Base-by-base conservation (phyloP, 92 coral and sea anemone genomes). In the Bergia sp. region DNA sequence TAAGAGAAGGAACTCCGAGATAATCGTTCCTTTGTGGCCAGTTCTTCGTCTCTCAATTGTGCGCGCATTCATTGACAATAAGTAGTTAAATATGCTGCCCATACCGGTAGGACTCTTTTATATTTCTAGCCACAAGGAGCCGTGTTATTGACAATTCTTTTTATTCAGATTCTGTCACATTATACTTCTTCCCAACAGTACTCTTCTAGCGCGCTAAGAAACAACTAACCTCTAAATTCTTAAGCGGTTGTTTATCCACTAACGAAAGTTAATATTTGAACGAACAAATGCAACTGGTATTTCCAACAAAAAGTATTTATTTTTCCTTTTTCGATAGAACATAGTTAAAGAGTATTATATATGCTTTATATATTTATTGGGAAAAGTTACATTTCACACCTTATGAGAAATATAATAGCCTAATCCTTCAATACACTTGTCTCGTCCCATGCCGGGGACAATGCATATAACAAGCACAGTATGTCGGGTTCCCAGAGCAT, bases 381-480 rank as follows among this genome's bases (percentile, higher is more conserved):
- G 4, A 84, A 84, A 84, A 73, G 87, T 84, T 84, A 84, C 87
- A 84, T 43, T 84, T 84, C 87, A 44, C 79, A 84, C 87, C 64
- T 84, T 41, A 47, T 44, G 67, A 84, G 77, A 84, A 72, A 84
- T 3, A 84, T 71, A 84, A 84, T 84, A 71, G 79, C 3, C 16
- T 44, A 37, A 44, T 84, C 29, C 42, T 40, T 47, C 11, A 23
- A 69, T 42, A 82, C 87, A 84, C 8, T 84, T 73, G 87, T 71
- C 66, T 69, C 37, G 77, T 84, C 87, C 57, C 87, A 84, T 84
- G 78, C 65, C 29, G 42, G 10, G 66, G 43, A 84, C 87, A 84
- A 84, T 84, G 1, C 65, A 7, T n/a, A 72, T 84, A 84, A 84
- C 43, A 49, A 50, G 65, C 5, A 71, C 37, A 45, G 42, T 84